A percentile compares a stretch with the other conserved stretches of the same genome.
phyloP scores from a whole-genome alignment of 2,113 vertebrate genomes.

The Scolopax mira region DNA sequence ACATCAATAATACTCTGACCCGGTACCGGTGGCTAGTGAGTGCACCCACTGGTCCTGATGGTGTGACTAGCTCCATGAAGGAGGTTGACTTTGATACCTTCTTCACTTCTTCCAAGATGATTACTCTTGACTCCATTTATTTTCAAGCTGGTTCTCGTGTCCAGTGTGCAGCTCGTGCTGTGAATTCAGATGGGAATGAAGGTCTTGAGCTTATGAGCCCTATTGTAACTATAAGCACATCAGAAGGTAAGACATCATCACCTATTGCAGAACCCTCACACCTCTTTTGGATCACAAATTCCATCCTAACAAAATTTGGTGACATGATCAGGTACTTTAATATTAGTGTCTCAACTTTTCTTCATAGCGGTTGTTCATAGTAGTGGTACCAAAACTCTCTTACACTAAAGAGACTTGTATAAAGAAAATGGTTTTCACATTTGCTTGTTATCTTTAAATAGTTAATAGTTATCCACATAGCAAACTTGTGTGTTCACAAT shows the following conservation, averaged over 20 bases:
- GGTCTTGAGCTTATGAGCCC: slow-evolving; percentile 91
- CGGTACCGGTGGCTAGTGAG: slow-evolving; percentile 91
- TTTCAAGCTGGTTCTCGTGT: slow-evolving; percentile 92
- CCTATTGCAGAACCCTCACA: background rate
- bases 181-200: slow-evolving; percentile 83
- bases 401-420: background rate
- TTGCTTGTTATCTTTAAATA: background rate
- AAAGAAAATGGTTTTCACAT: background rate
- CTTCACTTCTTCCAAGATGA: slow-evolving; percentile 93
- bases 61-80: slow-evolving; percentile 90
- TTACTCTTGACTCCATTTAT: slow-evolving; percentile 92
- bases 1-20: slow-evolving; percentile 90
- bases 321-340: background rate
- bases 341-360: background rate
- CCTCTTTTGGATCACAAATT: background rate
- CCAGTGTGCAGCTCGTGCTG: slow-evolving; percentile 89
- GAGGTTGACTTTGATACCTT: slow-evolving; percentile 95
- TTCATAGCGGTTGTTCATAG: background rate
- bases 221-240: slow-evolving; percentile 79
- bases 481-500: background rate
- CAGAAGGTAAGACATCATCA: slow-evolving; percentile 80
- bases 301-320: background rate
- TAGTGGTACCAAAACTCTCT: background rate
- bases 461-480: background rate
- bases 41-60: slow-evolving; percentile 85